A percentile compares a stretch with the other conserved stretches of the same genome.
These are phyloP conservation scores for Mirounga angustirostris DNA, from an alignment of 2,113 vertebrate genomes.

Conservation along the genomic window DNA sequence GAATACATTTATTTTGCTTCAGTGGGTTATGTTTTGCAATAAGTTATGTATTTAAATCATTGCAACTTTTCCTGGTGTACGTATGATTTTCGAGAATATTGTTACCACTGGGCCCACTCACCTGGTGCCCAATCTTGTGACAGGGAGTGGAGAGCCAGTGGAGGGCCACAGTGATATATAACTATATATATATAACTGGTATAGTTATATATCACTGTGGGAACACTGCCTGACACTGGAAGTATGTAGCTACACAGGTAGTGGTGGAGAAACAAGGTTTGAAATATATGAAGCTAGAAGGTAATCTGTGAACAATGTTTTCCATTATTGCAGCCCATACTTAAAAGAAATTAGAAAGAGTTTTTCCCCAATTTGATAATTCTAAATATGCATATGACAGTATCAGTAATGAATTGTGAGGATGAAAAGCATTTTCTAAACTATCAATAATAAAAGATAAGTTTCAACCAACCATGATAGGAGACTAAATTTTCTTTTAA, in stretches of 20 bases:
- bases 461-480: background rate
- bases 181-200: no score
- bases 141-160: background rate
- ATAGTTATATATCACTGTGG: background rate
- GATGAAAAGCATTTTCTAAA: slow-evolving; percentile 19
- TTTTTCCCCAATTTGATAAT: background rate
- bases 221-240: background rate
- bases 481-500: background rate
- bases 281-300: background rate
- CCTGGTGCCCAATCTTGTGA: background rate
- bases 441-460: slow-evolving; percentile 12
- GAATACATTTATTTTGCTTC: background rate
- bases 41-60: background rate
- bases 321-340: background rate
- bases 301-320: background rate
- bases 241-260: background rate
- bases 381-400: background rate
- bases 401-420: background rate
- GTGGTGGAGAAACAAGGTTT: background rate
- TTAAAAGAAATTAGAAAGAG: background rate
- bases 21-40: background rate
- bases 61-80: background rate
- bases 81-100: background rate
- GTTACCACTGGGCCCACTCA: no score
- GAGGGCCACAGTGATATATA: no score